Percentiles rank a stretch among this genome's conserved stretches.
These are phyloP conservation scores for Theocolax elegans DNA, from an alignment of 1,140 invertebrate species.

Conservation along the genomic window DNA sequence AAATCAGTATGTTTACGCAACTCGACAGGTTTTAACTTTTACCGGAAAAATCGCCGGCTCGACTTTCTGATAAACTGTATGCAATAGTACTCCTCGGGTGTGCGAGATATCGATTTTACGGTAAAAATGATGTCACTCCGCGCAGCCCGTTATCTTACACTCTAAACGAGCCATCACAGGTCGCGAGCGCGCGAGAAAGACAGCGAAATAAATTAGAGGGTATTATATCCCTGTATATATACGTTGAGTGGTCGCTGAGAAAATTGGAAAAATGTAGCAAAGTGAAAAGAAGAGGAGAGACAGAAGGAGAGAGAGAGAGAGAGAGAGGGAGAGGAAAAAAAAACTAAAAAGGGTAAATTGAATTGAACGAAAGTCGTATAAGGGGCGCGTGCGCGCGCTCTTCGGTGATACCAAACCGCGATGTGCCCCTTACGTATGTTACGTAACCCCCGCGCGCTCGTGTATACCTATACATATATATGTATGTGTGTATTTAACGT, in stretches of 20 bases:
- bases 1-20: too few species aligned
- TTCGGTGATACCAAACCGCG: conserved; percentile 12
- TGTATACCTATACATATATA: too few species aligned
- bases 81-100: not conserved
- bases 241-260: not conserved
- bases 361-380: conserved; percentile 7
- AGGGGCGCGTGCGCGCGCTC: too few species aligned
- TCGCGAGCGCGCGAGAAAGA: not conserved
- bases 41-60: not conserved
- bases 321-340: conserved; percentile 32
- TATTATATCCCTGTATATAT: too few species aligned
- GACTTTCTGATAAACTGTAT: not conserved
- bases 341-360: conserved; percentile 11
- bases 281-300: conserved; percentile 7
- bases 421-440: conserved; percentile 30
- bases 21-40: too few species aligned
- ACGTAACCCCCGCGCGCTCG: not conserved
- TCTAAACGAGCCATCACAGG: too few species aligned
- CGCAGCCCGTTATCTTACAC: not conserved
- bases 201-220: not conserved
- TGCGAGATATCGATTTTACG: not conserved
- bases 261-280: not conserved
- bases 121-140: not conserved
- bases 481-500: conserved; percentile 2
- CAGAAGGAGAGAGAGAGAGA: too few species aligned